Evolutionary conservation across 2,888 invertebrate genomes (phyloP).

Genomic region (Unio pictorum): DNA sequence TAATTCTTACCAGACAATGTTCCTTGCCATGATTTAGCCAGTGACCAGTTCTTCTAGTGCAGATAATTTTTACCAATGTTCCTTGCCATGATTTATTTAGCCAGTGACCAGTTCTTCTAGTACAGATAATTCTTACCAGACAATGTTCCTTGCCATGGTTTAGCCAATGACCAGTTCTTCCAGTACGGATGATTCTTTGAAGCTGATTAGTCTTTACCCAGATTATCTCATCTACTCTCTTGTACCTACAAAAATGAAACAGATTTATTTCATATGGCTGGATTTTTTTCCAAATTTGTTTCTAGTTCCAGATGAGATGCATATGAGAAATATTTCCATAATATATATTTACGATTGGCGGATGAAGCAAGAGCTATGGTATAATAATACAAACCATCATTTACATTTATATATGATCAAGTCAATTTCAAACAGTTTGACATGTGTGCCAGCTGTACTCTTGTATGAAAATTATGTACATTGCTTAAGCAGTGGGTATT

Average conservation of each 20-base stretch:
- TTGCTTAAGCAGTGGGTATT: no score
- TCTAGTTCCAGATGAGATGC: neutral
- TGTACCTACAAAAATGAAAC: conserved; percentile 74
- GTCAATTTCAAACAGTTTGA: no score
- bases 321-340: no score
- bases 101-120: conserved; percentile 98
- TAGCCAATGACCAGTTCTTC: conserved; percentile 97
- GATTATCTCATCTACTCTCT: conserved; percentile 95
- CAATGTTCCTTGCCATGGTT: conserved; percentile 99
- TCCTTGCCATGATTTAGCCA: conserved; percentile 99
- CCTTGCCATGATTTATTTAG: conserved; percentile 98
- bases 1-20: conserved; percentile 93
- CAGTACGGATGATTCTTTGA: conserved; percentile 96
- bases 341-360: no score
- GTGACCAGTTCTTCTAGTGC: conserved; percentile 96
- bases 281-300: neutral
- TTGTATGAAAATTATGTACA: no score
- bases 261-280: neutral
- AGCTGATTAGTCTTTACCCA: conserved; percentile 99
- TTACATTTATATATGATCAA: no score
- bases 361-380: no score
- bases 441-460: no score
- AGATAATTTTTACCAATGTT: conserved; percentile 87
- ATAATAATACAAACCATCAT: no score
- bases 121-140: conserved; percentile 76